Evolutionary conservation across 2,113 vertebrate species (phyloP).

Genomic region (Leucopternis melanops): DNA sequence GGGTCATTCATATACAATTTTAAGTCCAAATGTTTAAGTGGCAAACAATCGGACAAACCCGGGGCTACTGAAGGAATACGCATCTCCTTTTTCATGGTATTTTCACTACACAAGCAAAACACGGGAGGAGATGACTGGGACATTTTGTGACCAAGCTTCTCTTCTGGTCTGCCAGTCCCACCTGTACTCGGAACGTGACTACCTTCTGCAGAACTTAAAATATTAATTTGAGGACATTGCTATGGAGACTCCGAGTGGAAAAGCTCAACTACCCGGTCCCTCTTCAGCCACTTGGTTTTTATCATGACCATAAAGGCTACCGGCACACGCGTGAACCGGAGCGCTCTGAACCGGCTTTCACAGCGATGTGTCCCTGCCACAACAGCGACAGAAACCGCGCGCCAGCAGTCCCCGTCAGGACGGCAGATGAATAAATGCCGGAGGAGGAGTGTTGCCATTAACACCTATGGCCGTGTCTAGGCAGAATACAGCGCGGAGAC

Average conservation of each 20-base stretch:
- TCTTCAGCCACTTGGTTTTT: neutral
- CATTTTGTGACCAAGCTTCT: neutral
- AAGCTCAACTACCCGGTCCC: neutral
- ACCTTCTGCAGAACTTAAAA: neutral
- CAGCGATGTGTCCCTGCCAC: neutral
- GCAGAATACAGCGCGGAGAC: neutral
- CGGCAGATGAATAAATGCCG: neutral
- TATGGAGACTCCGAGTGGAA: neutral
- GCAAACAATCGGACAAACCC: neutral
- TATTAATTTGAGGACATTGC: slow-evolving; percentile 10
- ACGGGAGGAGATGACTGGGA: neutral
- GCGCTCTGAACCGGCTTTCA: neutral
- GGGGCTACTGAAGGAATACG: neutral
- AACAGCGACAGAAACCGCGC: neutral
- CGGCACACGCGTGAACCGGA: neutral
- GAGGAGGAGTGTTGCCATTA: neutral
- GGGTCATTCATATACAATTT: neutral
- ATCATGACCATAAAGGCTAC: neutral
- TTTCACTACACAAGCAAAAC: neutral
- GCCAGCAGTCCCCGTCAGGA: neutral
- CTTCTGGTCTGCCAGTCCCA: neutral
- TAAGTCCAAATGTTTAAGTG: neutral
- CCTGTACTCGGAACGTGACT: neutral
- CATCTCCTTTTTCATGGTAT: neutral
- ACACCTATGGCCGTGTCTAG: neutral